Base-by-base conservation (phyloP, 2,888 invertebrate species). In the Conchocele bisecta region DNA sequence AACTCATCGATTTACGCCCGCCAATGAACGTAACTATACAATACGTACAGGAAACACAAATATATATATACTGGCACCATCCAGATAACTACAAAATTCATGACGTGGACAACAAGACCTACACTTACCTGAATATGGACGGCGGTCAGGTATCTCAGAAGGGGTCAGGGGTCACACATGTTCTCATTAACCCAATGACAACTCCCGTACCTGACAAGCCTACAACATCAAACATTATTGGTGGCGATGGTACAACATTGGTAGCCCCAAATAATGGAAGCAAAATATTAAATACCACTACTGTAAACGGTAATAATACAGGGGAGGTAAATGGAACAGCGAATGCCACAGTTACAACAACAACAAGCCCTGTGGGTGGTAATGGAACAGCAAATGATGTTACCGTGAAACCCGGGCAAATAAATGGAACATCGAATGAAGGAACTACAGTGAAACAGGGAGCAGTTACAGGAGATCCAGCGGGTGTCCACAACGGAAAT, bases 51-150 rank as follows among this genome's bases (percentile, higher is more conserved):
- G 33, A 59, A 0, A 73, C 46, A 1, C 74, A 57, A 44, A 72
- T 79, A 0, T 75, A 74, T 46, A 22, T 86, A 13, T 76, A 68
- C 41, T 86, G 86, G 86, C 73, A 65, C 31, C 65, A 73, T 24
- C 84, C 85, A 20, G 24, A 41, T 13, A 80, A 78, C 57, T 82
- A 67, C 42, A 35, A 54, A 26, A 50, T 69, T 20, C 76, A 75
- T 48, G 28, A 54, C n/a, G 44, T 58, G 15, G 22, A 17, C 13
- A 33, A 60, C 4, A 48, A 53, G 6, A 59, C 37, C 6, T 20
- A 44, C 11, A 41, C 37, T 6, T 22, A 41, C 6, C 6, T 41
- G 41, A 22, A 41, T 17, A 41, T 41, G 41, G 41, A 7, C 17
- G 6, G 6, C 42, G 15, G 7, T 20, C 17, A 41, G 17, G 48